Conservation (phyloP, 2,797 vertebrate species). For the Diceros bicornis region DNA sequence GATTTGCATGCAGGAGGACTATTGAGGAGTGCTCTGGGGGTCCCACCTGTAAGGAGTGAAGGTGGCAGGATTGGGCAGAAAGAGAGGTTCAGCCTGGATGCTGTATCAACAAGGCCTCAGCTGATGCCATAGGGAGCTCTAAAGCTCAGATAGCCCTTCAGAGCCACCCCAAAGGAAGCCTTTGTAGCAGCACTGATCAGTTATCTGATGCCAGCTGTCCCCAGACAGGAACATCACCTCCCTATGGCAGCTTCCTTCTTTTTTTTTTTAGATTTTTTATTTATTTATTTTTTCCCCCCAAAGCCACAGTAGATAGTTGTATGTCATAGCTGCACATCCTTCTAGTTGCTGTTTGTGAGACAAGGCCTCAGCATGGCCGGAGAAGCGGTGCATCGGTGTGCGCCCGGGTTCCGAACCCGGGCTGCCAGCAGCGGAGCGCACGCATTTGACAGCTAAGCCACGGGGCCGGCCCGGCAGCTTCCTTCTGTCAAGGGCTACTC, state of each 20-base stretch:
- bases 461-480: too few species aligned
- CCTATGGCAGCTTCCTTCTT: neutral
- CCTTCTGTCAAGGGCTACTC: neutral
- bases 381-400: too few species aligned
- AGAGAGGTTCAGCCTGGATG: neutral
- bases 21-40: neutral
- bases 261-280: too few species aligned
- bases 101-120: neutral
- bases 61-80: neutral
- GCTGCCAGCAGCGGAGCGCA: too few species aligned
- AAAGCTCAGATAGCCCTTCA: neutral
- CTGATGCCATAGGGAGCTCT: neutral
- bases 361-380: too few species aligned
- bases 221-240: neutral
- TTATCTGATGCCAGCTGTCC: neutral
- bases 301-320: too few species aligned
- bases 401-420: too few species aligned
- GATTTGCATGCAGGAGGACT: neutral
- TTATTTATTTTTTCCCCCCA: too few species aligned
- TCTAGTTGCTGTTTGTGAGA: too few species aligned
- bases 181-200: neutral
- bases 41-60: neutral
- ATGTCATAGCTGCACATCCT: too few species aligned
- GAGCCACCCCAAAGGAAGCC: neutral
- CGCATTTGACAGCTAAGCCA: too few species aligned